Base-by-base conservation (phyloP, 2,113 vertebrate genomes). In the Platycercus adscitus region DNA sequence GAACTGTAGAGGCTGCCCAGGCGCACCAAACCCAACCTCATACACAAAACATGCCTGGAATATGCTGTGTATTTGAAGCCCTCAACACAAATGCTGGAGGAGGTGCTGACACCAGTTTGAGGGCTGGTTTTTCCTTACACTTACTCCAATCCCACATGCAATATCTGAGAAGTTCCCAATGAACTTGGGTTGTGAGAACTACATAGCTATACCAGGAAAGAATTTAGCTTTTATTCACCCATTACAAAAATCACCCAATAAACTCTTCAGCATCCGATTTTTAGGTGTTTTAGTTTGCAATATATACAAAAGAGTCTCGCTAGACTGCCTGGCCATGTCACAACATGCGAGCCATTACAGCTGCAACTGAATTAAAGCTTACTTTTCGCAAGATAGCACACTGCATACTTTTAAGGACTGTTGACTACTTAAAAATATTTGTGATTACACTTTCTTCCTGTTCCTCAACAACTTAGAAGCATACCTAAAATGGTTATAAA, bases 191-290 rank as follows among this genome's bases (percentile, higher is more conserved):
- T 60, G 31, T 1, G 28, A 83, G 26, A 75, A 71, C 29, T 83
- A 7, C 20, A 47, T 3, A 1, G 1, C 33, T 66, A 24, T 0
- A 2, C 28, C 41, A 53, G 37, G 17, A 39, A 77, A 43, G 26
- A 81, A 90, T 49, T 69, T 28, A 56, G 17, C 35, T 91, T 83
- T 70, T 63, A 63, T 55, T 68, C 81, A 56, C 1, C 3, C 17
- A 15, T n/a, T 33, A 69, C 18, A 61, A 53, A 85, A 82, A 61
- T 13, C 26, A 47, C 3, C 4, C 63, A 72, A 39, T 29, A 64
- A 89, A 77, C 11, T 19, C 35, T 60, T 39, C 17, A 56, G 24
- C 50, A 75, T 52, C 21, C 35, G 11, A 60, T 60, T 81, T 91
- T 68, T 20, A 65, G 8, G 1, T 33, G 11, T 2, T 11, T 13